Evolutionary conservation across 2,888 invertebrate genomes (phyloP), one percentile per base, ranked within the genome.

Genomic region (Chymomyza amoena): DNA sequence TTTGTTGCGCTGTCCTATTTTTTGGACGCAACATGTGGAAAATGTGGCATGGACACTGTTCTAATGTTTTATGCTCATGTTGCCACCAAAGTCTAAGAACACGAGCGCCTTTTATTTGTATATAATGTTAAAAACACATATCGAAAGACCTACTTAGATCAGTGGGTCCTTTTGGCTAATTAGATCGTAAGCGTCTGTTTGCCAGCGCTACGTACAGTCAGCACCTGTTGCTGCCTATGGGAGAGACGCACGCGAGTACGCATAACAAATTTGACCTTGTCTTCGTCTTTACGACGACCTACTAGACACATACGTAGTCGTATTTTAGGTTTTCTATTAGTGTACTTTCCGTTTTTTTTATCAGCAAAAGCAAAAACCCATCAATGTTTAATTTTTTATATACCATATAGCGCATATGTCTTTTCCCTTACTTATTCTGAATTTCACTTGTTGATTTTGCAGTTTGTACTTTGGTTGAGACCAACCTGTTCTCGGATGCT

Each of bases 401-500:
- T 52, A 56, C 52, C 20, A 50, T 28, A 10, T 9, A 61, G 5
- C 7, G 9, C 54, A 45, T 20, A 51, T 28, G 16, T 39, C 56
- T 16, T 61, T 52, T 36, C 13, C 9, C 5, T 16, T 13, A 57
- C 36, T 67, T 45, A 45, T 18, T 51, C 15, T 54, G 16, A 18
- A 18, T 54, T 20, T 54, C 16, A 20, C 16, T 61, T 2, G 60
- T 57, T 15, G 13, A 36, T 32, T 18, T 83, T 77, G 78, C 93
- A 95, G 96, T 96, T 65, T 93, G 94, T 92, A 92, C 95, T 79
- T 92, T 98, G 61, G 95, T 97, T 90, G 98, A 98, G 91, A 97
- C 97, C 89, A 97, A 96, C 87, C 95, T 97, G 92, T 98, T 98
- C 90, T 97, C 97, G 95, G 97, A 98, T 91, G 97, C 97, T 0